Evolutionary conservation across 2,888 invertebrate genomes (phyloP).

Genomic region (Argynnis bischoffii): DNA sequence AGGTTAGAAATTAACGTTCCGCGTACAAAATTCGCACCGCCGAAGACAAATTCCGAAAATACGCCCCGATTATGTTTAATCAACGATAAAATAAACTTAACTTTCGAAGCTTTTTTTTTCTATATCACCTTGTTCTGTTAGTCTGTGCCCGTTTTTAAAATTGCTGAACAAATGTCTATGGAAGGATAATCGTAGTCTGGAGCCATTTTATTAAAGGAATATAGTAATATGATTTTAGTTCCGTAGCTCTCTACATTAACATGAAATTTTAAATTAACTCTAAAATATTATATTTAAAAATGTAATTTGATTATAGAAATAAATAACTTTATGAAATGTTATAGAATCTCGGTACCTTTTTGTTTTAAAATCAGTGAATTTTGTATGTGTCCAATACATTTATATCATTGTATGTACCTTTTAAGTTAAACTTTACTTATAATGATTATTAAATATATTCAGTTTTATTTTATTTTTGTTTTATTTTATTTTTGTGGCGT

Average conservation of each 20-base stretch:
- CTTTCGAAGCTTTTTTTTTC: conserved; percentile 36
- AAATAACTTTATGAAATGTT: conserved; percentile 52
- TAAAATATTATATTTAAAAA: conserved; percentile 46
- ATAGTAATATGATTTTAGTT: conserved; percentile 29
- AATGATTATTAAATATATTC: conserved; percentile 79
- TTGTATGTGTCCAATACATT: conserved; percentile 61
- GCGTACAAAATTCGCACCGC: conserved; percentile 66
- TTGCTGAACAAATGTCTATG: conserved; percentile 5
- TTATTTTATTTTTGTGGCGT: conserved; percentile 70
- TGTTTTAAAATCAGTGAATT: conserved; percentile 45
- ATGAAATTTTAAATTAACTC: conserved; percentile 15
- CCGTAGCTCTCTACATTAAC: conserved; percentile 44
- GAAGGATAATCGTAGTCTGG: conserved; percentile 1
- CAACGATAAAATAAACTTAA: conserved; percentile 46
- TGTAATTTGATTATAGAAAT: conserved; percentile 44
- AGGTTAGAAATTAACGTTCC: conserved; percentile 71
- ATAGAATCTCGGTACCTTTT: conserved; percentile 76
- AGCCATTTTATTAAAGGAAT: conserved; percentile 13
- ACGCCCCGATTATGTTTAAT: conserved; percentile 62
- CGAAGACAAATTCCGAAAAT: conserved; percentile 57
- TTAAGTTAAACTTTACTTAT: conserved; percentile 72
- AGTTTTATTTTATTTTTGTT: conserved; percentile 81
- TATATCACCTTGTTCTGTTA: conserved; percentile 27
- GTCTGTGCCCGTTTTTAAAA: conserved; percentile 21
- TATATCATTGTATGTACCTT: conserved; percentile 57